Evolutionary conservation across 2,888 invertebrate genomes (phyloP).

Genomic region (Ophion obscuratus): DNA sequence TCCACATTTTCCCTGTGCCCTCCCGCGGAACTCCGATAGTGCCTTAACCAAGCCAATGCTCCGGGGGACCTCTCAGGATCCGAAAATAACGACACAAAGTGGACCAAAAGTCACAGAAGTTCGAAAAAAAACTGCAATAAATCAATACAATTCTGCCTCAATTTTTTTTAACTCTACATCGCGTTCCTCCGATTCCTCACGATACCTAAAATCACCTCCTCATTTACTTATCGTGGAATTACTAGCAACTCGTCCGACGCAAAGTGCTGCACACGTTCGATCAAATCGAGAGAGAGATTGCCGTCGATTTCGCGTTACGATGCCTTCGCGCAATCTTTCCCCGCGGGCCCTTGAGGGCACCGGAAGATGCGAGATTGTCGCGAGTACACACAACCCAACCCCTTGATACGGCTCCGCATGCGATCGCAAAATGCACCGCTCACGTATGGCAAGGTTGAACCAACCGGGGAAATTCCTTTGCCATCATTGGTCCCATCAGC

Average conservation of each 20-base stretch:
- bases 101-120: too few species aligned
- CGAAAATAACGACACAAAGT: too few species aligned
- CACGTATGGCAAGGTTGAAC: neutral
- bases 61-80: too few species aligned
- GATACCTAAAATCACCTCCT: neutral
- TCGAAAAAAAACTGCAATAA: neutral
- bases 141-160: too few species aligned
- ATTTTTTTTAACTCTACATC: too few species aligned
- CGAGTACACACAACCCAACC: neutral
- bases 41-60: too few species aligned
- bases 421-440: neutral
- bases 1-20: too few species aligned
- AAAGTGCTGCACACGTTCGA: too few species aligned
- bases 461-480: conserved; percentile 22
- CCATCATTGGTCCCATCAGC: neutral
- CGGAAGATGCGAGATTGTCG: neutral
- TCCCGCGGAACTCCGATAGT: too few species aligned
- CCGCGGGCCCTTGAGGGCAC: neutral
- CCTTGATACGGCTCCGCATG: neutral
- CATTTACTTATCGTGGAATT: too few species aligned
- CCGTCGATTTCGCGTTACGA: neutral
- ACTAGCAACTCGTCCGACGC: too few species aligned
- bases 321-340: neutral
- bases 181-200: neutral
- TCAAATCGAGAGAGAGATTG: too few species aligned